phyloP scores from a whole-genome alignment of 2,113 vertebrate species.

The Stigmatopora argus region DNA sequence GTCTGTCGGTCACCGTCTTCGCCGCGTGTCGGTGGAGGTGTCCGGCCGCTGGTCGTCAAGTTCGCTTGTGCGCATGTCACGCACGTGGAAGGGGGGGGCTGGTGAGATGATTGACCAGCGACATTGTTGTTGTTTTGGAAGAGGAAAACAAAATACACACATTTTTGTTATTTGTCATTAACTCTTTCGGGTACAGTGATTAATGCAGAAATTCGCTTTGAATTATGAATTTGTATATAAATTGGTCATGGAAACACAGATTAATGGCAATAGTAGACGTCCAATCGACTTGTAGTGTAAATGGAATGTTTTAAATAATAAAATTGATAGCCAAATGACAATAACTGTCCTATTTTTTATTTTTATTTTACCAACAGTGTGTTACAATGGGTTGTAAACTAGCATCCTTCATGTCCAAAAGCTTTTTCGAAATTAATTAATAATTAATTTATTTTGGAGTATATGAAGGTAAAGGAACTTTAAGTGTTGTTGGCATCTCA shows the following conservation, averaged over 20 bases:
- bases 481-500: neutral
- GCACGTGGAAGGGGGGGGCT: neutral
- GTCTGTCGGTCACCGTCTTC: constrained; percentile 30
- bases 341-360: neutral
- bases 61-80: constrained; percentile 58
- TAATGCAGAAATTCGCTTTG: too few species aligned
- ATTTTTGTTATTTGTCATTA: too few species aligned
- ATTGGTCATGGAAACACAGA: too few species aligned
- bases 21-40: constrained; percentile 27
- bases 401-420: neutral
- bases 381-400: neutral
- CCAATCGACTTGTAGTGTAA: too few species aligned
- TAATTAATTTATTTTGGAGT: neutral
- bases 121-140: too few species aligned
- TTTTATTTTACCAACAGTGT: neutral
- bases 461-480: neutral
- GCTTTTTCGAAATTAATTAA: neutral
- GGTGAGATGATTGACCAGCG: too few species aligned
- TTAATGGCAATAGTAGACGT: too few species aligned
- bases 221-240: too few species aligned
- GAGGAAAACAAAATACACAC: too few species aligned
- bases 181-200: too few species aligned
- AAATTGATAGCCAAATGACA: neutral
- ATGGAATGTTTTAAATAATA: too few species aligned
- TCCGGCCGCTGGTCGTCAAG: constrained; percentile 18